Evolutionary conservation across 2,888 invertebrate species (phyloP), one percentile per base, ranked within the genome.

Genomic region (Flexamia atlantica): DNA sequence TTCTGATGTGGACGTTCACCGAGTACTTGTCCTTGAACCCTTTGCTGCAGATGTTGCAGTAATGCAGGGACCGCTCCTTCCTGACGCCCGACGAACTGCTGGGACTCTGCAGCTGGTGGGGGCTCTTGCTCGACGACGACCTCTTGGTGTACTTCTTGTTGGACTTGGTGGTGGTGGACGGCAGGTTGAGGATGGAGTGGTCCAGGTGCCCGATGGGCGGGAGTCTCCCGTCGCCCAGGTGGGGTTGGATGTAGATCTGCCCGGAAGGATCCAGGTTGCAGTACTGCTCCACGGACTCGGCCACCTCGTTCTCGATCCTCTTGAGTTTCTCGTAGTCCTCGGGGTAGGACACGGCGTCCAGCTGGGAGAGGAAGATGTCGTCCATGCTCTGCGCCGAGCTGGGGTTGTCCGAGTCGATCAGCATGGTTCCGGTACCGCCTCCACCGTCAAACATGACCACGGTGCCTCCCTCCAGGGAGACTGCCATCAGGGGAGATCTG

Each of bases 21-120:
- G 98, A 97, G 93, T 99, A 99, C 90, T 97, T 97, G 90, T 97
- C 97, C 90, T 97, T 97, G 91, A 97, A 97, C 4, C 97, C 97
- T 90, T 97, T 97, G 88, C 96, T 96, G 91, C 97, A 98, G 90
- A 99, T 96, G 90, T 96, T 94, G 92, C 99, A 94, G 91, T 98
- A 95, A 90, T 99, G 95, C 87, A 98, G 91, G 85, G 97, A 95
- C 87, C 97, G 92, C 89, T 97, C 97, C 89, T 97, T 97, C 80
- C 87, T 74, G 14, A 86, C 84, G 3, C 86, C 87, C 0, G 83
- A 60, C 0, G 68, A 60, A n/a, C 79, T 82, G 10, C 85, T 85
- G 3, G 92, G 91, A 87, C 90, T 92, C 76, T 84, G 84, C 20
- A 82, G 76, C 42, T 84, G 84, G 42, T 79, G 82, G 12, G 57